phyloP scores from a whole-genome alignment of 2,113 vertebrate genomes.

The Eulacestoma nigropectus region DNA sequence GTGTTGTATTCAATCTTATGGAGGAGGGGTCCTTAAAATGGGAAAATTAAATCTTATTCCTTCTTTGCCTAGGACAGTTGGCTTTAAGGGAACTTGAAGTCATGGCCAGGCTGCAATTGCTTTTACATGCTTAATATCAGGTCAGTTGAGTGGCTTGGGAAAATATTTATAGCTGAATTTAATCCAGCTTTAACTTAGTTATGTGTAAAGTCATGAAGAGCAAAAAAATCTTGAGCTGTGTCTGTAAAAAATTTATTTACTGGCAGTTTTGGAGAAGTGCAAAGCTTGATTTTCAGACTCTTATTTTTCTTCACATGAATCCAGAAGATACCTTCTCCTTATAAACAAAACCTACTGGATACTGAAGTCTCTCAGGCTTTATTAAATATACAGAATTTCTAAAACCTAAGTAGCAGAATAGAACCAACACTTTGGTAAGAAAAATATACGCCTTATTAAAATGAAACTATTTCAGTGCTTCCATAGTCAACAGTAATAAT shows the following conservation, averaged over 20 bases:
- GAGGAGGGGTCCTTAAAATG: neutral
- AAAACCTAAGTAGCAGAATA: neutral
- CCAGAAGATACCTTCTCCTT: neutral
- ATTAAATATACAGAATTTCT: neutral
- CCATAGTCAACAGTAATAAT: neutral
- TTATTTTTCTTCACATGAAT: neutral
- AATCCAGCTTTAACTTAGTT: neutral
- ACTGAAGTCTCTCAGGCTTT: neutral
- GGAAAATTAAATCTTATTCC: neutral
- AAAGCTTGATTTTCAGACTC: neutral
- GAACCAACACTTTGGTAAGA: neutral
- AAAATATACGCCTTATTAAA: neutral
- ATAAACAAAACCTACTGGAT: neutral
- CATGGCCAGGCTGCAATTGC: neutral
- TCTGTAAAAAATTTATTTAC: neutral
- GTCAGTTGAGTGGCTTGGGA: neutral
- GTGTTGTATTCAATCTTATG: neutral
- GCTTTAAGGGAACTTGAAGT: neutral
- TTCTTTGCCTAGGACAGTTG: neutral
- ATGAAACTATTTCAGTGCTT: neutral
- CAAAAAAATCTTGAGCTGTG: neutral
- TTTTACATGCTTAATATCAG: neutral
- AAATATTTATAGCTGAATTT: neutral
- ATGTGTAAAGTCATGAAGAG: neutral
- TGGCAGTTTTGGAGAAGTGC: neutral